A percentile compares a stretch with the other conserved stretches of the same genome.
phyloP scores from a whole-genome alignment of 2,888 invertebrate species.

The Sinhomidia bicolor region DNA sequence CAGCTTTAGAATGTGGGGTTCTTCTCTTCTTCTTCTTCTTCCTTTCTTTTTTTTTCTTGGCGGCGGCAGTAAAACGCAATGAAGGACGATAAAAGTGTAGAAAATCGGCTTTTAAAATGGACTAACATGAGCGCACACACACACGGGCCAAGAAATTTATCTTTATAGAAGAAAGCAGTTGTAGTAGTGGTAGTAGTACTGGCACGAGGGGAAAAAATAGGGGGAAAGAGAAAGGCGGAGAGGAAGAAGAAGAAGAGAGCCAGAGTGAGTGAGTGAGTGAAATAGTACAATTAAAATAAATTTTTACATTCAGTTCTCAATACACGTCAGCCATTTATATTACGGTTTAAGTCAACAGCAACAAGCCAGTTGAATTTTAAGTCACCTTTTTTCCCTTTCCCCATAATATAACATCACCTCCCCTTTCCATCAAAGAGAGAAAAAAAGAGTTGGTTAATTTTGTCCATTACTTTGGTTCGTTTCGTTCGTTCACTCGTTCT shows the following conservation, averaged over 20 bases:
- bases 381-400: background rate
- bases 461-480: background rate
- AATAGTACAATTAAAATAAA: conserved; percentile 71
- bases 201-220: background rate
- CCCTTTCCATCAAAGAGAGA: background rate
- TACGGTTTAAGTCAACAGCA: conserved; percentile 45
- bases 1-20: conserved; percentile 1
- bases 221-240: background rate
- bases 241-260: background rate
- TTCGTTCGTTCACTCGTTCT: too few relatives aligned
- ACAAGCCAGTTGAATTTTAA: conserved; percentile 67
- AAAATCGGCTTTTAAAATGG: conserved; percentile 64
- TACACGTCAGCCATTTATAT: conserved; percentile 66
- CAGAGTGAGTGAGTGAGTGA: conserved; percentile 6
- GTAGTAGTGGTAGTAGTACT: background rate
- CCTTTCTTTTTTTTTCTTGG: too few relatives aligned
- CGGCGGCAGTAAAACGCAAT: conserved; percentile 40
- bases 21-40: background rate
- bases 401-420: background rate
- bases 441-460: background rate
- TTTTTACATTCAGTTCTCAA: conserved; percentile 73
- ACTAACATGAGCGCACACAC: conserved; percentile 55
- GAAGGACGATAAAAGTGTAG: conserved; percentile 57
- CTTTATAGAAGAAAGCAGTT: conserved; percentile 20
- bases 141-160: conserved; percentile 58